A percentile compares a stretch with the other conserved stretches of the same genome.
phyloP scores from a whole-genome alignment of 2,113 vertebrate genomes.

The Amblyopsis rosae region DNA sequence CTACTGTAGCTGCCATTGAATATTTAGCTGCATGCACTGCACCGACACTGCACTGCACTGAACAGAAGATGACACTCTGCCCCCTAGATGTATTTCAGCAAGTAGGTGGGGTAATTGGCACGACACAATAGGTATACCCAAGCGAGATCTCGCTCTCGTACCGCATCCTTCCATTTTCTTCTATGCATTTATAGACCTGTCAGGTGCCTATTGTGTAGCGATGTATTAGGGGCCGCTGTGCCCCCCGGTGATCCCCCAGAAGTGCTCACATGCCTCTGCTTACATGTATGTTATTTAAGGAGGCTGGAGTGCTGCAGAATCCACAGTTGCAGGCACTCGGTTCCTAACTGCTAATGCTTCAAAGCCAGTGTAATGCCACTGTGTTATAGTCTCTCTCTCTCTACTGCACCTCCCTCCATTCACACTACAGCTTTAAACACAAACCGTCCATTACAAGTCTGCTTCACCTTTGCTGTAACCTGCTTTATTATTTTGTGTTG shows the following conservation, averaged over 20 bases:
- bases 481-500: no score
- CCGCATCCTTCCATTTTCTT: constrained; percentile 31
- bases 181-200: constrained; percentile 51
- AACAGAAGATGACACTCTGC: constrained; percentile 11
- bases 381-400: constrained; percentile 3
- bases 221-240: constrained; percentile 36
- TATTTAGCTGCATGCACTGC: not conserved
- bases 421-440: not conserved
- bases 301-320: constrained; percentile 38
- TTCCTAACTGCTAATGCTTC: constrained; percentile 39
- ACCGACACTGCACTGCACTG: constrained; percentile 19
- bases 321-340: constrained; percentile 40
- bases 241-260: constrained; percentile 36
- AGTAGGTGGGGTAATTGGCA: constrained; percentile 1
- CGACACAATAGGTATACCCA: not conserved
- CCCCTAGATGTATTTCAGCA: constrained; percentile 18
- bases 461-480: no score
- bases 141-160: constrained; percentile 19
- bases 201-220: constrained; percentile 36
- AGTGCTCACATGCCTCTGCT: constrained; percentile 37
- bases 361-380: constrained; percentile 36
- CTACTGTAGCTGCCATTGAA: constrained; percentile 29
- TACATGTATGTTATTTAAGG: constrained; percentile 48
- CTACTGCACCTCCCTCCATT: constrained; percentile 26
- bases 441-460: not conserved